phyloP scores from a whole-genome alignment of 2,797 vertebrate genomes.

The Dryobates pubescens region DNA sequence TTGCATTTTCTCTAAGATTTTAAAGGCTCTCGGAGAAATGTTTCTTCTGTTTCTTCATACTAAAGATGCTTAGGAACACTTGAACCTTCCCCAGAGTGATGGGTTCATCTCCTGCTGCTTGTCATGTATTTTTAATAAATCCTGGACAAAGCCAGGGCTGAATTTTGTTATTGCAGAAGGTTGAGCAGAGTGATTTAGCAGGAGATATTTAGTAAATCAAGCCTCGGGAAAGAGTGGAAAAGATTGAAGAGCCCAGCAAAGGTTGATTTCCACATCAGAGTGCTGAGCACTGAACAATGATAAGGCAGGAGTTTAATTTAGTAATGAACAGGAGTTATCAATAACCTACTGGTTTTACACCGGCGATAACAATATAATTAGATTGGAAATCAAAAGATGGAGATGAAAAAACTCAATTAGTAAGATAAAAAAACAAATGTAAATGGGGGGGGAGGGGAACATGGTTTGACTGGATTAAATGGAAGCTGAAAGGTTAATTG shows the following conservation, averaged over 20 bases:
- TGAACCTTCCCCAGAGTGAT: background rate
- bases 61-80: background rate
- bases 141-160: background rate
- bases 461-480: conserved; percentile 65
- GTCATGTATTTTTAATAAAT: conserved; percentile 11
- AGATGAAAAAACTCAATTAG: conserved; percentile 72
- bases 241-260: background rate
- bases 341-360: conserved; percentile 66
- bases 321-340: conserved; percentile 66
- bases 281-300: conserved; percentile 12
- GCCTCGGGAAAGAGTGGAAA: background rate
- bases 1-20: background rate
- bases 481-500: conserved; percentile 79
- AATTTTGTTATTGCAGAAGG: background rate
- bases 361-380: conserved; percentile 72
- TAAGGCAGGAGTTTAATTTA: conserved; percentile 51
- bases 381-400: conserved; percentile 68
- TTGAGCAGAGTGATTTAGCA: background rate
- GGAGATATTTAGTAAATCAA: background rate
- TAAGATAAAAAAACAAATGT: conserved; percentile 62
- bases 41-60: background rate
- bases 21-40: background rate
- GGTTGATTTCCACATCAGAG: conserved; percentile 5
- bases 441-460: conserved; percentile 40
- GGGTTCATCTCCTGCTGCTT: background rate